Evolutionary conservation across 2,888 invertebrate species (phyloP), one percentile per base, ranked within the genome.

Genomic region (Uloborus plumipes): DNA sequence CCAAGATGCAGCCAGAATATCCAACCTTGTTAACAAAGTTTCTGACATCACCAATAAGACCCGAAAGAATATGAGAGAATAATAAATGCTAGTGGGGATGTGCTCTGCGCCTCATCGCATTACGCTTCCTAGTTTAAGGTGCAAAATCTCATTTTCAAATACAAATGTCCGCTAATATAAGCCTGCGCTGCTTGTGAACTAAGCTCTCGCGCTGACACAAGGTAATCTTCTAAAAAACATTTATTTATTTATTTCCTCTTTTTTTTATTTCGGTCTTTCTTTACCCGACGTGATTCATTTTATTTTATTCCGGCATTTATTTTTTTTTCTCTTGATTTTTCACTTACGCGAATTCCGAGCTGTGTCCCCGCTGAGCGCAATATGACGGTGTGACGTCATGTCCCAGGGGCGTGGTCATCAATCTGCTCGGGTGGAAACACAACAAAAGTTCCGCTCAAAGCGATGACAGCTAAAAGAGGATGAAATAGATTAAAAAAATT

Each of bases 401-500:
- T 39, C 55, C 50, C 26, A 72, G 71, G 66, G 78, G 78, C 78
- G 72, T 79, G 78, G 72, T 47, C 26, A 66, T 59, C 58, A 59
- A 71, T 65, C 50, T 72, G 65, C 49, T 66, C 61, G 66, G 66
- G 65, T 58, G 66, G 72, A 79, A 79, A 79, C 78, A 72, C 18
- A 72, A 66, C 72, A 79, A 79, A 79, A 66, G 78, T 20, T 65
- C 50, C 50, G 59, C 58, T 65, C 53, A 51, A 51, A 20, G 58
- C 72, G 66, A 59, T 71, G 71, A 72, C 78, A 78, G 78, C 72
- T 79, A 66, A 79, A 79, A 72, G 66, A 61, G 71, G 51, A 72
- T 72, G 47, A 72, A 72, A 66, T 72, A 72, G 72, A 72, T 79
- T 72, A 61, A 47, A 79, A 72, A 71, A 79, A 79, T 66, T 62